Evolutionary conservation across 1,140 invertebrate species (phyloP).

Genomic region (Trichoplusia ni): DNA sequence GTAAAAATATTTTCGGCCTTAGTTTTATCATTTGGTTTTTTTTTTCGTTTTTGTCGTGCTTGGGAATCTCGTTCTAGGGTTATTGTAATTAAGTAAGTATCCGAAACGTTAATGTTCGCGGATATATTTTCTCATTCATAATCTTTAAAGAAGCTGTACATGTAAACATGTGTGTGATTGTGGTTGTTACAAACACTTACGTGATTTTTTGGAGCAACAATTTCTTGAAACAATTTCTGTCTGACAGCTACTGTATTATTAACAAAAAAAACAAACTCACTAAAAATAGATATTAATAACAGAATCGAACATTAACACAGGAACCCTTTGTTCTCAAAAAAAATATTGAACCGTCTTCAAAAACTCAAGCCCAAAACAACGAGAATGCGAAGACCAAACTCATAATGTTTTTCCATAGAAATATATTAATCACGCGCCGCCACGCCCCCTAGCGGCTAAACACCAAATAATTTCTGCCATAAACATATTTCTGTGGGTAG

Average conservation of each 20-base stretch:
- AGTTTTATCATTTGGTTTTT: not conserved
- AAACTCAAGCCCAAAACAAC: conserved; percentile 44
- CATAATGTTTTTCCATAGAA: conserved; percentile 75
- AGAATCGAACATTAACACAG: not conserved
- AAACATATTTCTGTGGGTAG: conserved; percentile 61
- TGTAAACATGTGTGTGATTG: no score
- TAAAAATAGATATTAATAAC: no score
- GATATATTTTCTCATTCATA: no score
- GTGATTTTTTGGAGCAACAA: no score
- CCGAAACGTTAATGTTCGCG: no score
- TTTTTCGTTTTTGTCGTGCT: not conserved
- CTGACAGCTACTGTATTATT: no score
- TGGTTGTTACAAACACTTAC: no score
- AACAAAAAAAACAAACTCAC: no score
- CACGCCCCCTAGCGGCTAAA: conserved; percentile 77
- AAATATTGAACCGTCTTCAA: conserved; percentile 29
- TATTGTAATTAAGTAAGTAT: not conserved
- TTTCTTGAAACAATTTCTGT: no score
- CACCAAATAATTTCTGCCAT: conserved; percentile 79
- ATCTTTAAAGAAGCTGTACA: no score
- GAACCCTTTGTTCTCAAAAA: conserved; percentile 23
- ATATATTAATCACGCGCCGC: conserved; percentile 76
- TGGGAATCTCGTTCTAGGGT: no score
- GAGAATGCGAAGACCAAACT: conserved; percentile 59
- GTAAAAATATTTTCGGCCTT: not conserved